phyloP scores from a whole-genome alignment of 2,797 vertebrate species.

The Neosilurus mollespiculum region DNA sequence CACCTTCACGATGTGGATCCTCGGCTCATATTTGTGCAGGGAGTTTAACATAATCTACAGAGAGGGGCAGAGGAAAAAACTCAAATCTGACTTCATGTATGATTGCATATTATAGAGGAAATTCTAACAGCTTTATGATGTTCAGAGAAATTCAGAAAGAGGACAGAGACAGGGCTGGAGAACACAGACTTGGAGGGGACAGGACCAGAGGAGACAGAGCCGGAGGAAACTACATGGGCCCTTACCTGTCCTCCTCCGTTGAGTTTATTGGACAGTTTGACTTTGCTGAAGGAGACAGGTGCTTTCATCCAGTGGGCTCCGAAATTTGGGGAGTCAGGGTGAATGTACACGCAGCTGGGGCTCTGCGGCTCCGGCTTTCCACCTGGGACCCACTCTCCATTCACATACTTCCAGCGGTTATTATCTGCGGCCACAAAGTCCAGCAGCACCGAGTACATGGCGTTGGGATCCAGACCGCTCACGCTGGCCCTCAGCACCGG shows the following conservation, averaged over 20 bases:
- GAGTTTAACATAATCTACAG: constrained; percentile 81
- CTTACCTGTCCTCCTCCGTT: constrained; percentile 81
- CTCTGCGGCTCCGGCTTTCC: constrained; percentile 81
- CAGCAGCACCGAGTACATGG: constrained; percentile 81
- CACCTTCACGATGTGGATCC: constrained; percentile 81
- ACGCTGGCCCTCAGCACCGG: constrained; percentile 77
- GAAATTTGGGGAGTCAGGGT: constrained; percentile 82
- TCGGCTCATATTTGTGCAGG: constrained; percentile 80
- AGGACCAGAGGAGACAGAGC: neutral
- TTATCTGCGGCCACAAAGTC: constrained; percentile 82
- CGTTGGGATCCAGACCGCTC: constrained; percentile 77
- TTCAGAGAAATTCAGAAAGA: neutral
- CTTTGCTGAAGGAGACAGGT: constrained; percentile 81
- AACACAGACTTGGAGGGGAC: no score
- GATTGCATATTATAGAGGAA: neutral
- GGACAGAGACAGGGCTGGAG: neutral
- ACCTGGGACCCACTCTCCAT: constrained; percentile 81
- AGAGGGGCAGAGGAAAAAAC: neutral
- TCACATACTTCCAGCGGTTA: constrained; percentile 83
- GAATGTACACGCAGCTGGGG: constrained; percentile 82
- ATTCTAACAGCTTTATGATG: no score
- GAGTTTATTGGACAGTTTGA: constrained; percentile 82
- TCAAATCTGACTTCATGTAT: constrained; percentile 2
- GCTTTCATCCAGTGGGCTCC: constrained; percentile 84
- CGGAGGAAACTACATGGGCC: neutral